Percentiles rank a stretch among this genome's conserved stretches.
These are phyloP conservation scores for Drosophila sulfurigaster DNA, from an alignment of 1,140 invertebrate genomes.

Conservation along the genomic window DNA sequence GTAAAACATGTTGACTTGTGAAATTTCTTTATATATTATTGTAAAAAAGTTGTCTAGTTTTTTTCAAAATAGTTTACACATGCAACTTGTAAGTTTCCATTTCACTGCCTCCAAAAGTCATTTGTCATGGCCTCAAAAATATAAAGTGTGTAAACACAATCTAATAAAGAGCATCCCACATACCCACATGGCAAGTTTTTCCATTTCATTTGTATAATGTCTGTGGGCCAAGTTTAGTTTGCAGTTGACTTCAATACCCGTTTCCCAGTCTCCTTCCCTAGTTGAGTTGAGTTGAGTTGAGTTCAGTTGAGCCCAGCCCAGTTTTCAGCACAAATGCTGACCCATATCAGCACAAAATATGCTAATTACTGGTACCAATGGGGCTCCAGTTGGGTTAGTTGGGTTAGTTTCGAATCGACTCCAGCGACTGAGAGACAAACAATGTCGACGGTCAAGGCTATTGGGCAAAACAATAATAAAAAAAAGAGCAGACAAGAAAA, in stretches of 20 bases:
- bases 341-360: slow-evolving; percentile 81
- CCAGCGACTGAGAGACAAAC: slow-evolving; percentile 15
- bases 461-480: slow-evolving; percentile 40
- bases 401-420: slow-evolving; percentile 21
- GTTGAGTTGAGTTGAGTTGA: neutral
- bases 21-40: no score
- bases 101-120: neutral
- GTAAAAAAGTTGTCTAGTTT: no score
- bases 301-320: slow-evolving; percentile 58
- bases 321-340: slow-evolving; percentile 68
- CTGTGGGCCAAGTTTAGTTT: neutral
- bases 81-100: neutral
- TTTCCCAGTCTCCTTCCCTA: slow-evolving; percentile 5
- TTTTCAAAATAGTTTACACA: no score
- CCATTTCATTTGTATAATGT: neutral
- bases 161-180: slow-evolving; percentile 31
- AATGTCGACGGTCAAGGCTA: slow-evolving; percentile 74
- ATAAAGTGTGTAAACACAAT: neutral
- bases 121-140: neutral
- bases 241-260: slow-evolving; percentile 10
- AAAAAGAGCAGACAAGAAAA: slow-evolving; percentile 10
- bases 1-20: no score
- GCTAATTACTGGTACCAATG: slow-evolving; percentile 63
- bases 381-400: slow-evolving; percentile 30
- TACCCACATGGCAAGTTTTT: slow-evolving; percentile 6